Evolutionary conservation across 2,113 vertebrate species (phyloP), one percentile per base, ranked within the genome.

Genomic region (Cervus canadensis): DNA sequence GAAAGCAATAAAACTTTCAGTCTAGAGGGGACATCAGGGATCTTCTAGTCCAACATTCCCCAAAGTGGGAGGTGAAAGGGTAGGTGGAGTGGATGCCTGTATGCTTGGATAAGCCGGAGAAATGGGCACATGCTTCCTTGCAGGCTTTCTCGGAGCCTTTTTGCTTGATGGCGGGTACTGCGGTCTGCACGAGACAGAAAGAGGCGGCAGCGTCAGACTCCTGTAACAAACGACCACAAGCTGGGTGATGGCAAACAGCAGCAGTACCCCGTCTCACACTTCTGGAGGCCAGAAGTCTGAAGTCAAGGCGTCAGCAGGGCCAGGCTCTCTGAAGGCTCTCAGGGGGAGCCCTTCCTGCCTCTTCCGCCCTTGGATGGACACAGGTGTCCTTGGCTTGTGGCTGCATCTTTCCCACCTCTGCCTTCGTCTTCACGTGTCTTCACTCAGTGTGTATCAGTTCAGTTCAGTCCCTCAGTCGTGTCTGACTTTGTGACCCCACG

Each of bases 151-250:
- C 94, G 64, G 87, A 36, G 13, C 56, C 59, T 85, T 50, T 79
- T 56, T 87, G 48, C 33, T 8, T 0, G 26, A 6, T 1, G 33
- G 2, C 1, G 6, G 45, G 54, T 15, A 0, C 0, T 3, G 4
- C 82, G 3, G 7, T 15, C 14, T 56, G 57, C 71, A 8, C 13
- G 0, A 4, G 50, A 40, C 85, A 23, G 11, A n/a, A 1, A 19
- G 60, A 54, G 16, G 48, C 1, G 2, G 45, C 1, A 0, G 74
- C 2, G 1, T n/a, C 4, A 13, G 3, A 59, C 8, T 76, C 40
- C 40, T 16, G 23, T 12, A 11, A 79, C 48, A 11, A 25, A 50
- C 2, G 1, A 1, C 50, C 40, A 26, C 26, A 17, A 2, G 1
- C 56, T 3, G 3, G 45, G 45, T 25, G 48, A 25, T 21, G 3